Evolutionary conservation across 2,888 invertebrate species (phyloP).

Genomic region (Netelia melanura): DNA sequence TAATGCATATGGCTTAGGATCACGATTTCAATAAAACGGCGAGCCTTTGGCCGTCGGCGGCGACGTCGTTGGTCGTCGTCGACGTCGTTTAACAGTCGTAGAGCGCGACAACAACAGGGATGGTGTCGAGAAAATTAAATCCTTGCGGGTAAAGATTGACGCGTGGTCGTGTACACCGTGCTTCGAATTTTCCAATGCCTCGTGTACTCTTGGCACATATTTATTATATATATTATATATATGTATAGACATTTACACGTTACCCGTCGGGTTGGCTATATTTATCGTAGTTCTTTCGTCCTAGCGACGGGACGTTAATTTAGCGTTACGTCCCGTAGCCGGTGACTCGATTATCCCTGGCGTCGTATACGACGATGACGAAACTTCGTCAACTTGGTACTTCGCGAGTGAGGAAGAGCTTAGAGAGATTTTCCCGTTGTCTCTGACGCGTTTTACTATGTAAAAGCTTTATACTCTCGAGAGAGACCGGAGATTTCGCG

Average conservation of each 20-base stretch:
- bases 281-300: slow-evolving; percentile 31
- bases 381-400: slow-evolving; percentile 59
- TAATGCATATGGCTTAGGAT: background rate
- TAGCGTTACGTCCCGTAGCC: slow-evolving; percentile 59
- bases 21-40: background rate
- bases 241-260: background rate
- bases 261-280: slow-evolving; percentile 40
- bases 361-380: slow-evolving; percentile 1
- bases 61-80: background rate
- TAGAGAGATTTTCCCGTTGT: slow-evolving; percentile 25
- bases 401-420: background rate
- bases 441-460: slow-evolving; percentile 24
- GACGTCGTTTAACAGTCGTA: slow-evolving; percentile 3
- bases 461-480: background rate
- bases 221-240: background rate
- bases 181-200: slow-evolving; percentile 40
- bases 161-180: slow-evolving; percentile 29
- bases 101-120: slow-evolving; percentile 5
- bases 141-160: slow-evolving; percentile 41
- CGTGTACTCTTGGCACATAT: too few species aligned
- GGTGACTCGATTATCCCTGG: slow-evolving; percentile 69
- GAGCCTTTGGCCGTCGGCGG: background rate
- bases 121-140: slow-evolving; percentile 36
- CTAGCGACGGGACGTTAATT: slow-evolving; percentile 71
- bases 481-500: background rate